Conservation (phyloP, 2,113 vertebrate species). For the Sebastes schlegelii region DNA sequence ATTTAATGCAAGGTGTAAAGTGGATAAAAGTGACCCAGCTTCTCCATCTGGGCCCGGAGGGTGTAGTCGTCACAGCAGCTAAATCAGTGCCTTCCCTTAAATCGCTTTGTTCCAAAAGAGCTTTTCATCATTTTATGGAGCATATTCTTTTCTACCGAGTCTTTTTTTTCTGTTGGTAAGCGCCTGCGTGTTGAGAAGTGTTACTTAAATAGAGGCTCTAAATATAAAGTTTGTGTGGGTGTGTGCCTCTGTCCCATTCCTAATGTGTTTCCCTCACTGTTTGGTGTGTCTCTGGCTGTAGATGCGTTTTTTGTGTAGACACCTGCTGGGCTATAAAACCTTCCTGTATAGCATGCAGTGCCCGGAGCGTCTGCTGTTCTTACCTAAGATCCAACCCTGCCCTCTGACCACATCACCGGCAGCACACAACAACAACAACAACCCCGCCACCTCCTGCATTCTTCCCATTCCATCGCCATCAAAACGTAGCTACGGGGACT, state of each 20-base stretch:
- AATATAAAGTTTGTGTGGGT: constrained; percentile 71
- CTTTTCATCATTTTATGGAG: constrained; percentile 51
- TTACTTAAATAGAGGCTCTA: constrained; percentile 63
- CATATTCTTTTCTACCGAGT: constrained; percentile 6
- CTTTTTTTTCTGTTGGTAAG: constrained; percentile 38
- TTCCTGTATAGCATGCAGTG: constrained; percentile 43
- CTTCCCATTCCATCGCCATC: constrained; percentile 52
- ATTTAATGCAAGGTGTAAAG: too few relatives aligned
- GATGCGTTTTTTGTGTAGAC: constrained; percentile 40
- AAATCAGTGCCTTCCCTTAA: constrained; percentile 37
- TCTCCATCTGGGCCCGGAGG: neutral
- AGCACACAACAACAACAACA: constrained; percentile 24
- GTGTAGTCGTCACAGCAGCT: neutral
- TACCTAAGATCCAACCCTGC: constrained; percentile 63
- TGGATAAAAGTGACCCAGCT: neutral
- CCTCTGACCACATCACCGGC: constrained; percentile 56
- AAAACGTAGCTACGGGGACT: constrained; percentile 63
- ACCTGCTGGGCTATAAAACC: constrained; percentile 61
- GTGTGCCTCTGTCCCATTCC: constrained; percentile 45
- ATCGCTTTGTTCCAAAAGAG: constrained; percentile 9
- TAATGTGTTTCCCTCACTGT: constrained; percentile 47
- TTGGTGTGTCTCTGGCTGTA: constrained; percentile 37
- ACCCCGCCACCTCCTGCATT: constrained; percentile 23
- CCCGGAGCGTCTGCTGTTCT: constrained; percentile 61
- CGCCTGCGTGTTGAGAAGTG: constrained; percentile 48